Evolutionary conservation across 2,888 invertebrate species (phyloP), one percentile per base, ranked within the genome.

Genomic region (Drosophila robusta): DNA sequence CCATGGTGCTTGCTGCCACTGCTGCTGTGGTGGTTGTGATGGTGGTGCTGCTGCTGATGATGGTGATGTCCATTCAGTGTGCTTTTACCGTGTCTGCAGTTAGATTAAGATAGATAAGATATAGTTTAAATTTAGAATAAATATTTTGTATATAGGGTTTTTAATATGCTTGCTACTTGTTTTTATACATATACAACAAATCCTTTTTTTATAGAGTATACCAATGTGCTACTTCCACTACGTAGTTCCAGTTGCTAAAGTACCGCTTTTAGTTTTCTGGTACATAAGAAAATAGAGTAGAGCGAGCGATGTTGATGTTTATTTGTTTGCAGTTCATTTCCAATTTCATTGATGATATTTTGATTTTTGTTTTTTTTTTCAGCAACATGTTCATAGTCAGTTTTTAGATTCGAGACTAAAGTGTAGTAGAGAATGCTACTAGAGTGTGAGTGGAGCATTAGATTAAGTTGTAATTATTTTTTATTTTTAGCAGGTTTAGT

Each of bases 371-470:
- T 61, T 51, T 68, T 65, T 61, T 66, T 67, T 68, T 68, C 87
- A 78, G 90, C 91, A 83, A 87, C 90, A 90, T 90, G 90, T 90
- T 90, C 91, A 90, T 90, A 90, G 90, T 84, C 90, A 88, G 89
- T 81, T 74, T 79, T 74, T 63, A 86, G 75, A 82, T 67, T 73
- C 60, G 61, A 77, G 68, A 89, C 69, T 69, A 56, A 47, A 58
- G 60, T 55, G 60, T 65, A 61, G 66, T 74, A 66, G 45, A 72
- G 64, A 70, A 71, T 63, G 62, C 69, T 68, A 79, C 66, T 45
- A 50, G 18, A 54, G 58, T 62, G 65, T 79, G 58, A 54, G 45
- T 52, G 26, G 46, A 76, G 22, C 11, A 47, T 49, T 61, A 71
- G 26, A 41, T 44, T 32, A 14, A 9, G n/a, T 16, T 9, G 6